Percentiles rank a stretch among this genome's conserved stretches.
Evolutionary conservation across 2,113 vertebrate genomes (phyloP).

Genomic region (Anguilla rostrata): DNA sequence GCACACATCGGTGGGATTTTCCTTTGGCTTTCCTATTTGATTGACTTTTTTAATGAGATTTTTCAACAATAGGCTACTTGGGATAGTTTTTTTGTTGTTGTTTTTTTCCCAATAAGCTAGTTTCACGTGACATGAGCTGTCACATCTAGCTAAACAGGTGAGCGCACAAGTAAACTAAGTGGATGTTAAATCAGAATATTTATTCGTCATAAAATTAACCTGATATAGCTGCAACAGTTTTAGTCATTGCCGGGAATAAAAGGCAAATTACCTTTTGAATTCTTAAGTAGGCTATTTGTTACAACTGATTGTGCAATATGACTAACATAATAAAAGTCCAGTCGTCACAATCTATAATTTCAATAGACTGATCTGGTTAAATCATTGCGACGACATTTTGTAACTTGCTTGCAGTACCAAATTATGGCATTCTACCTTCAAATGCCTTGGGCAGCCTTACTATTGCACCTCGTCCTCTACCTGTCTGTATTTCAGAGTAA

Average conservation of each 20-base stretch:
- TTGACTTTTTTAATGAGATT: background rate
- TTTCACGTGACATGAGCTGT: background rate
- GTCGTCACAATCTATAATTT: background rate
- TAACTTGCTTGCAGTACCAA: background rate
- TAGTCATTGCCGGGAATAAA: background rate
- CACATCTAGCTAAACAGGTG: slow-evolving; percentile 28
- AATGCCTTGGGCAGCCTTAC: background rate
- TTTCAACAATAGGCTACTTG: background rate
- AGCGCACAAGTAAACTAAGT: background rate
- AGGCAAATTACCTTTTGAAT: background rate
- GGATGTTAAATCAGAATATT: background rate
- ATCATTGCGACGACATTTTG: background rate
- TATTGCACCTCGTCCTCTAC: background rate
- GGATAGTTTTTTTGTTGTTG: background rate
- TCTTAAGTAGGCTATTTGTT: background rate
- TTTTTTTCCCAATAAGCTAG: background rate
- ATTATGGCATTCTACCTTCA: background rate
- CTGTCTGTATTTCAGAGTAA: background rate
- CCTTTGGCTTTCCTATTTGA: background rate
- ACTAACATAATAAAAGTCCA: background rate
- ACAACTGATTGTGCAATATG: background rate
- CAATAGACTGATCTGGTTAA: background rate
- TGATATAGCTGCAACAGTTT: background rate
- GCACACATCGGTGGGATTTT: background rate
- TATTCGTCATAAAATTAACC: background rate